phyloP scores from a whole-genome alignment of 2,888 invertebrate species.

The Caenorhabditis angaria region DNA sequence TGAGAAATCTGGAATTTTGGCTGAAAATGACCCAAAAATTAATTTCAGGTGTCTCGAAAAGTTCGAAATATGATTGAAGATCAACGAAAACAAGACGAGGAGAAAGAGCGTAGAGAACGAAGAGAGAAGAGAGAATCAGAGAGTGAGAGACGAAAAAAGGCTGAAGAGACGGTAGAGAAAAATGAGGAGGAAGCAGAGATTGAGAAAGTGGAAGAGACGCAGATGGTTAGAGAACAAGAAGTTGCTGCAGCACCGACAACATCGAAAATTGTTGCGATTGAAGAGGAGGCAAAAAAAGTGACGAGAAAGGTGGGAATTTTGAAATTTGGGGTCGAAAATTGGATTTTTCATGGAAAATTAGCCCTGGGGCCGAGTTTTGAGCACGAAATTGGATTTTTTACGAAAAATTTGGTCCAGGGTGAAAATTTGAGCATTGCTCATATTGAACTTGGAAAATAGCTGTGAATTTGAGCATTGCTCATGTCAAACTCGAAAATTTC shows the following conservation, averaged over 20 bases:
- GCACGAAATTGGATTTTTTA: too few species aligned
- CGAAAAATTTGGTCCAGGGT: too few species aligned
- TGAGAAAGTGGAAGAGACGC: conserved; percentile 1
- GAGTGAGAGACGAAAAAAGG: conserved; percentile 8
- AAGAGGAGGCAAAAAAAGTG: conserved; percentile 5
- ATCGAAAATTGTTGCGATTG: not conserved
- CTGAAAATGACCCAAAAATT: not conserved
- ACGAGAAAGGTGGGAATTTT: not conserved
- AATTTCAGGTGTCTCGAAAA: not conserved
- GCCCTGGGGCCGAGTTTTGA: too few species aligned
- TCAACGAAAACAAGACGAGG: not conserved
- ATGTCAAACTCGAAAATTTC: too few species aligned
- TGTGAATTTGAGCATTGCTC: too few species aligned
- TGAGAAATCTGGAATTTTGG: too few species aligned
- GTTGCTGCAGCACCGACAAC: conserved; percentile 2
- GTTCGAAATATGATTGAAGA: not conserved
- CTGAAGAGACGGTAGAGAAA: conserved; percentile 1
- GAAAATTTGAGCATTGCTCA: too few species aligned
- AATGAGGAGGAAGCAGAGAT: not conserved
- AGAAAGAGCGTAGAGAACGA: not conserved
- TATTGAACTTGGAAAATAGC: too few species aligned
- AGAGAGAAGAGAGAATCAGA: not conserved
- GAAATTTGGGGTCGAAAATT: too few species aligned
- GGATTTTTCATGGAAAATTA: not conserved
- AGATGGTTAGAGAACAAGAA: conserved; percentile 13